Conservation (phyloP, 2,113 vertebrate species). For the Tragelaphus strepsiceros region DNA sequence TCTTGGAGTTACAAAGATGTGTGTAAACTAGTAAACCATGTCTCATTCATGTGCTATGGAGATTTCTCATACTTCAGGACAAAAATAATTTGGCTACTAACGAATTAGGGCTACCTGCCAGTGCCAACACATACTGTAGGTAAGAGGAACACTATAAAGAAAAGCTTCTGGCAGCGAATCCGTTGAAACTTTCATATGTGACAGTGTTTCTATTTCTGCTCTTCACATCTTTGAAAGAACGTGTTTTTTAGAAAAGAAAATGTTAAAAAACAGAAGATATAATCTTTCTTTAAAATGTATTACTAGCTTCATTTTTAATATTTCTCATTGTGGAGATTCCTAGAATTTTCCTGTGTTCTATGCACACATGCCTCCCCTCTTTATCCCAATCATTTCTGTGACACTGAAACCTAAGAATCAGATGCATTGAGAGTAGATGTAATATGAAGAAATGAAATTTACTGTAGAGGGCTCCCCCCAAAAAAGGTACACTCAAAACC, state of each 20-base stretch:
- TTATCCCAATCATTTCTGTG: neutral
- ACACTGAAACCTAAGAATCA: neutral
- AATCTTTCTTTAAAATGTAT: neutral
- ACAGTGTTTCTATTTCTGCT: slow-evolving; percentile 68
- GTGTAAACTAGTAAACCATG: slow-evolving; percentile 52
- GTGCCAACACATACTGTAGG: slow-evolving; percentile 57
- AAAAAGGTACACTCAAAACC: fast-evolving
- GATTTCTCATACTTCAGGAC: slow-evolving; percentile 62
- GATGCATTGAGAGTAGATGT: neutral
- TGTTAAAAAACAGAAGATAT: slow-evolving; percentile 51
- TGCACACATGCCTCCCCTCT: neutral
- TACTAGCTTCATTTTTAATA: neutral
- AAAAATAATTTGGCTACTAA: slow-evolving; percentile 65
- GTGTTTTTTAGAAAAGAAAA: slow-evolving; percentile 60
- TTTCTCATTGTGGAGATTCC: neutral
- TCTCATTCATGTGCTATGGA: slow-evolving; percentile 62
- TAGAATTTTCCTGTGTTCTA: neutral
- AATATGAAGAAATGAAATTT: neutral
- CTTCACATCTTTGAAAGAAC: slow-evolving; percentile 62
- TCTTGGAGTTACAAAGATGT: slow-evolving; percentile 48
- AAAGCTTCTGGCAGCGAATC: slow-evolving; percentile 34
- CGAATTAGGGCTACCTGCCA: slow-evolving; percentile 58
- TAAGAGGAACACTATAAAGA: slow-evolving; percentile 53
- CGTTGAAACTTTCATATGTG: slow-evolving; percentile 61
- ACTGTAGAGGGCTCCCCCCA: neutral